phyloP scores from a whole-genome alignment of 2,888 invertebrate species.

The Brachyptera putata region DNA sequence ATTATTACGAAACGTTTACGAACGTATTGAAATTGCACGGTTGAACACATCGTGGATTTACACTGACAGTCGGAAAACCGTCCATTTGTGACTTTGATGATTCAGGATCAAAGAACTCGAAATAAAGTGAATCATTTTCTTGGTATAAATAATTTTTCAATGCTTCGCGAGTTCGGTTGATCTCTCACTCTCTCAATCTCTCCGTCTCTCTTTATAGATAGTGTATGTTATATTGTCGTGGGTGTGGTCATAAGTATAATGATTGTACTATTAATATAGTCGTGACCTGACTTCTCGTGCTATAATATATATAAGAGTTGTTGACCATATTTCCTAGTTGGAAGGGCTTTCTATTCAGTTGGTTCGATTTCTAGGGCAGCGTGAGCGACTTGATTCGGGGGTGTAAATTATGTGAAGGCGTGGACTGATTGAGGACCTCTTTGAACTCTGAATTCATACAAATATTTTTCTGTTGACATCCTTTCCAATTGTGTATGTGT shows the following conservation, averaged over 20 bases:
- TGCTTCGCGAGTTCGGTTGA: neutral
- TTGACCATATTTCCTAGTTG: neutral
- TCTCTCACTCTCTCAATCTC: no score
- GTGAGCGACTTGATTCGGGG: neutral
- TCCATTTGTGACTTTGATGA: neutral
- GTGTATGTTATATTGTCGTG: neutral
- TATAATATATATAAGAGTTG: neutral
- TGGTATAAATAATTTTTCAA: neutral
- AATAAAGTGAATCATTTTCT: conserved; percentile 6
- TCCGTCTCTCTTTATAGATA: no score
- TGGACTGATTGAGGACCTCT: no score
- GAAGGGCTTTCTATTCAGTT: neutral
- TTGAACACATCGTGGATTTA: neutral
- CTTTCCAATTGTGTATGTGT: no score
- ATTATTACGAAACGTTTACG: no score
- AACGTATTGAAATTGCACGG: neutral
- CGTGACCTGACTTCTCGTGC: neutral
- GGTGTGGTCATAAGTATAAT: neutral
- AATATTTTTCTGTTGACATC: no score
- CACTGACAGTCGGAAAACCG: conserved; percentile 1
- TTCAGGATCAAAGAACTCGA: conserved; percentile 1
- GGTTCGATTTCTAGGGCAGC: neutral
- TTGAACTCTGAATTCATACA: no score
- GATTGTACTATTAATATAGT: neutral
- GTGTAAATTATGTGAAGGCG: no score